Conservation (phyloP, 2,797 vertebrate genomes). For the Mormyrops boulengeri region DNA sequence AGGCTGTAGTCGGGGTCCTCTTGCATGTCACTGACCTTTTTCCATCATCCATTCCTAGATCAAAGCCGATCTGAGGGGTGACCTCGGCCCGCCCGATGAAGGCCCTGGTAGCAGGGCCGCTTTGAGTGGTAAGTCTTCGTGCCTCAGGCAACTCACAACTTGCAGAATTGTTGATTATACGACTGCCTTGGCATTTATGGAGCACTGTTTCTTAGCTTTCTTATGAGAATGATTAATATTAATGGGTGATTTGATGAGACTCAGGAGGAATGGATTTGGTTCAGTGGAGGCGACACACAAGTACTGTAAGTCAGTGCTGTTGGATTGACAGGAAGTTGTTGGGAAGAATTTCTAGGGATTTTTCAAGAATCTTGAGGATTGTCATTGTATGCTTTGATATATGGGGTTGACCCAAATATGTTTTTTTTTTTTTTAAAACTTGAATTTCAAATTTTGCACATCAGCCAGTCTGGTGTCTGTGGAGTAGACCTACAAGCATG, state of each 20-base stretch:
- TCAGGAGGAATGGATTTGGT: neutral
- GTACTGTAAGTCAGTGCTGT: neutral
- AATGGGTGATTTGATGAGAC: neutral
- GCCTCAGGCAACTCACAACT: neutral
- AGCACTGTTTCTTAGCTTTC: neutral
- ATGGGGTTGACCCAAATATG: slow-evolving; percentile 14
- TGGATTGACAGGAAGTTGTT: neutral
- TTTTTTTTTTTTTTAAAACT: neutral
- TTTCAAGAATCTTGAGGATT: neutral
- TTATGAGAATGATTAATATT: slow-evolving; percentile 6
- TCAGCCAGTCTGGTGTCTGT: neutral
- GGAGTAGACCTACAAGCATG: slow-evolving; percentile 8
- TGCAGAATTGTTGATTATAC: neutral
- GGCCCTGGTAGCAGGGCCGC: slow-evolving; percentile 49
- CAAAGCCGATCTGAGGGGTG: slow-evolving; percentile 40
- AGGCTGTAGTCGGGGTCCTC: neutral
- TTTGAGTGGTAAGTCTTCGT: slow-evolving; percentile 50
- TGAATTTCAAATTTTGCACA: slow-evolving; percentile 1
- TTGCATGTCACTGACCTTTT: slow-evolving; percentile 46
- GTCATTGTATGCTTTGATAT: neutral
- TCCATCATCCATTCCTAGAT: slow-evolving; percentile 50
- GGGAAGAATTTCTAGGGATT: slow-evolving; percentile 2
- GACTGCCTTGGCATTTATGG: neutral
- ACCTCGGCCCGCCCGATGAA: slow-evolving; percentile 34
- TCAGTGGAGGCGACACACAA: neutral